Evolutionary conservation across 2,888 invertebrate genomes (phyloP).

Genomic region (Hirtodrosophila duncani): DNA sequence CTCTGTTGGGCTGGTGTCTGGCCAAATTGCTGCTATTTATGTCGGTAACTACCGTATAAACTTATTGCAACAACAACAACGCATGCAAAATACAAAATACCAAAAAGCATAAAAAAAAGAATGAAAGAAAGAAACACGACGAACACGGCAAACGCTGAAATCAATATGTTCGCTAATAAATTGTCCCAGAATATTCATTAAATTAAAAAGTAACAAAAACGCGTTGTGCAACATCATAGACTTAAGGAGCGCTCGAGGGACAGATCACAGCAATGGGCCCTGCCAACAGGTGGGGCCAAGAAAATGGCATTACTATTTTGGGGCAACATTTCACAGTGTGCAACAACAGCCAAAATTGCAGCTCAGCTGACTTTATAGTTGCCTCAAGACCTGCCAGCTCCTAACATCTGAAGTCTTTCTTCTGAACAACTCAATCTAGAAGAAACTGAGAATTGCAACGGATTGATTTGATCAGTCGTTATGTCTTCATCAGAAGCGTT

Average conservation of each 20-base stretch:
- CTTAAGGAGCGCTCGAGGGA: constrained; percentile 41
- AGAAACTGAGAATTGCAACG: no score
- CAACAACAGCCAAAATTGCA: no score
- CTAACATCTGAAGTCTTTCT: no score
- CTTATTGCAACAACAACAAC: constrained; percentile 62
- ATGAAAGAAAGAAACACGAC: constrained; percentile 5
- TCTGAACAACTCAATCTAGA: no score
- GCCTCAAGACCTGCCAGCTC: no score
- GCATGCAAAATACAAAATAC: constrained; percentile 40
- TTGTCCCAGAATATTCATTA: constrained; percentile 77
- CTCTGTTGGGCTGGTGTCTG: constrained; percentile 55
- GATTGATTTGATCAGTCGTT: no score
- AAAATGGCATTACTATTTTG: no score
- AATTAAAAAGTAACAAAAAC: constrained; percentile 69
- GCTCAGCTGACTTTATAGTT: no score
- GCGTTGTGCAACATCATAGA: constrained; percentile 30
- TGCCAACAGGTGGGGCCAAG: constrained; percentile 20
- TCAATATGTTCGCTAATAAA: constrained; percentile 78
- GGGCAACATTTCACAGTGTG: no score
- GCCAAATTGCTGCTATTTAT: constrained; percentile 78
- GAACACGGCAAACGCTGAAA: constrained; percentile 76
- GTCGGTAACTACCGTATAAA: constrained; percentile 78
- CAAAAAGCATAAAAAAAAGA: constrained; percentile 1
- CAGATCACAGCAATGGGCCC: not conserved
- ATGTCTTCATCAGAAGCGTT: no score